Conservation (phyloP, 2,113 vertebrate species). For the Cranoglanis bouderius region DNA sequence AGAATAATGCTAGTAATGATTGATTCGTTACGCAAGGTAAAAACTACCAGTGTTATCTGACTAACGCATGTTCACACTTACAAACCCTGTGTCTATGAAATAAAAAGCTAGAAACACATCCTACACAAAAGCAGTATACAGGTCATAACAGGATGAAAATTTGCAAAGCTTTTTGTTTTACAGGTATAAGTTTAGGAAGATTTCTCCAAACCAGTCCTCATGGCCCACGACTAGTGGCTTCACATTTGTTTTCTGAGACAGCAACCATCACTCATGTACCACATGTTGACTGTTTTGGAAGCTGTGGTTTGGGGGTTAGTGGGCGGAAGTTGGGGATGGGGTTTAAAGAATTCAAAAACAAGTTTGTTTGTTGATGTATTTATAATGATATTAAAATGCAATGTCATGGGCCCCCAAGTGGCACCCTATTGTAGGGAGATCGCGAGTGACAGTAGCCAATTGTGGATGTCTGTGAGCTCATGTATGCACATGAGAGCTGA, state of each 20-base stretch:
- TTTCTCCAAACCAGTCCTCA: not conserved
- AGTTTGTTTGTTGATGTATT: no score
- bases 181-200: no score
- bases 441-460: no score
- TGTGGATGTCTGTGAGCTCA: no score
- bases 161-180: not conserved
- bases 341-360: no score
- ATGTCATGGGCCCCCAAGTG: not conserved
- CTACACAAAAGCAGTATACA: not conserved
- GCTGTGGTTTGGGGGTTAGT: not conserved
- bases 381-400: not conserved
- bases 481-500: no score
- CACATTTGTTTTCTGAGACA: not conserved
- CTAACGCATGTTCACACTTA: not conserved
- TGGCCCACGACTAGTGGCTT: not conserved
- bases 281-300: not conserved
- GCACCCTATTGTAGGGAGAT: not conserved
- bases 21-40: no score
- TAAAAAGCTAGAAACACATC: not conserved
- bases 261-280: not conserved
- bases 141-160: not conserved
- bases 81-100: not conserved
- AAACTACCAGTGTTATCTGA: not conserved
- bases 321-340: no score
- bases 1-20: no score